phyloP scores from a whole-genome alignment of 2,888 invertebrate genomes.

The Pollenia amentaria region DNA sequence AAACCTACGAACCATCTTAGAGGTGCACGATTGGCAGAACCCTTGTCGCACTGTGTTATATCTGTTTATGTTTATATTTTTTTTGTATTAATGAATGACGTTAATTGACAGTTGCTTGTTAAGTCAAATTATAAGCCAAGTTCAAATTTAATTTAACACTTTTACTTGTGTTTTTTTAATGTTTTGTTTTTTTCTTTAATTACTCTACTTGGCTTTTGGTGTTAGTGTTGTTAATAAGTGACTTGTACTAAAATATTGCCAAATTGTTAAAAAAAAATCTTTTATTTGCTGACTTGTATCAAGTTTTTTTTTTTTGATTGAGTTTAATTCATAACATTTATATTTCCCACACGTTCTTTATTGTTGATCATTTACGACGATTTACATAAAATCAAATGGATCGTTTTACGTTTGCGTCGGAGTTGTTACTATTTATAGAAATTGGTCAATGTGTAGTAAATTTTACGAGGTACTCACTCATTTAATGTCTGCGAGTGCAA shows the following conservation, averaged over 20 bases:
- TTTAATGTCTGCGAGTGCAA: constrained; percentile 6
- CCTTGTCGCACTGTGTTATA: not conserved
- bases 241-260: constrained; percentile 30
- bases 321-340: constrained; percentile 41
- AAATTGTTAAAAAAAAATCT: constrained; percentile 20
- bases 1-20: too few species aligned
- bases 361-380: constrained; percentile 22
- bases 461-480: not conserved
- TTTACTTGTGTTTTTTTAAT: constrained; percentile 57
- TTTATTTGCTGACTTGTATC: not conserved
- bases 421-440: constrained; percentile 48
- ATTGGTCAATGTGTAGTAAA: constrained; percentile 25
- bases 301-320: not conserved
- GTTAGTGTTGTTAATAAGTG: constrained; percentile 17
- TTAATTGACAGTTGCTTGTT: constrained; percentile 31
- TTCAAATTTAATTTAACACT: constrained; percentile 66
- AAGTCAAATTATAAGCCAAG: constrained; percentile 65
- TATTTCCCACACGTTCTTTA: constrained; percentile 59
- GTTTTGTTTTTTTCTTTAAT: constrained; percentile 8
- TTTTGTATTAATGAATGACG: not conserved
- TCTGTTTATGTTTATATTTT: constrained; percentile 21
- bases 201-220: not conserved
- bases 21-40: too few species aligned
- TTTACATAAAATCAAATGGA: constrained; percentile 40
- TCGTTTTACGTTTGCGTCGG: not conserved